These are phyloP conservation scores for Leucoraja erinaceus DNA, from an alignment of 2,113 vertebrate genomes.

Conservation along the genomic window DNA sequence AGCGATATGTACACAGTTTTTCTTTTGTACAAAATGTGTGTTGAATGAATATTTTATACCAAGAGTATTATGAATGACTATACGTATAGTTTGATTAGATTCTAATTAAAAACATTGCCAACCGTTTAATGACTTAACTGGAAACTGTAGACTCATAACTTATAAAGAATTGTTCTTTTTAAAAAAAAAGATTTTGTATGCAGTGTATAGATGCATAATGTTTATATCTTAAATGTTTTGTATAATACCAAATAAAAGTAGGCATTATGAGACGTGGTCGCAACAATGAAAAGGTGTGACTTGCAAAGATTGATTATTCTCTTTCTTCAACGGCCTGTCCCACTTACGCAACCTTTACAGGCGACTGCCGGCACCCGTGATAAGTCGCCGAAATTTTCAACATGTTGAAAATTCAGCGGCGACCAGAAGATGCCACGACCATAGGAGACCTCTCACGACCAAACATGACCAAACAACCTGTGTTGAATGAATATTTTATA, in stretches of 20 bases:
- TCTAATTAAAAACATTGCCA: slow-evolving; percentile 39
- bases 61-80: slow-evolving; percentile 56
- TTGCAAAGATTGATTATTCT: background rate
- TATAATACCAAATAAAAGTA: slow-evolving; percentile 57
- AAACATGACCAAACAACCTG: too few relatives aligned
- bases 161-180: slow-evolving; percentile 61
- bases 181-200: slow-evolving; percentile 57
- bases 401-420: too few relatives aligned
- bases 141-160: slow-evolving; percentile 59
- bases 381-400: too few relatives aligned
- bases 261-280: slow-evolving; percentile 39
- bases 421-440: too few relatives aligned
- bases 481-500: too few relatives aligned
- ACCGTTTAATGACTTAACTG: slow-evolving; percentile 45
- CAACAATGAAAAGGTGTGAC: background rate
- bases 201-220: slow-evolving; percentile 54
- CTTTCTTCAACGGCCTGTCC: too few relatives aligned
- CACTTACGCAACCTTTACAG: too few relatives aligned
- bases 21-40: slow-evolving; percentile 53
- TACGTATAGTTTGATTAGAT: slow-evolving; percentile 44
- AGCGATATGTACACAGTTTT: slow-evolving; percentile 61
- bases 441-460: too few relatives aligned
- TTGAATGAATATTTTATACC: slow-evolving; percentile 69
- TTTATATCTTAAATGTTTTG: slow-evolving; percentile 61
- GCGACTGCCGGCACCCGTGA: too few relatives aligned